Base-by-base conservation (phyloP, 2,797 vertebrate species). In the Cossypha heuglini region DNA sequence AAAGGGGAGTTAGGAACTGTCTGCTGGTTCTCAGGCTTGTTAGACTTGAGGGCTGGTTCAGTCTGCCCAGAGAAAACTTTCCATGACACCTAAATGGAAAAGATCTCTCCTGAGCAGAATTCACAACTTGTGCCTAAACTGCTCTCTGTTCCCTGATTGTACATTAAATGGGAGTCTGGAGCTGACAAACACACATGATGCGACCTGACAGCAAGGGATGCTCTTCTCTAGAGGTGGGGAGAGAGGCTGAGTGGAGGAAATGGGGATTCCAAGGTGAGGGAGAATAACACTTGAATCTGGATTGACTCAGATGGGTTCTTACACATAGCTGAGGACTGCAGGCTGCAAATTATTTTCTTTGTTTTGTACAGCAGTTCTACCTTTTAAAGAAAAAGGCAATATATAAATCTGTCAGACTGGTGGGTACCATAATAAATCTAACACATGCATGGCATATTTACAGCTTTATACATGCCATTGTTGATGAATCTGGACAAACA, bases 401-500 rank as follows among this genome's bases (percentile, higher is more conserved):
- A 4, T 43, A 35, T 89, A 55, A 90, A 95, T 94, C 82, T 76
- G 58, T 83, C 82, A 69, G 59, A 17, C 51, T 69, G 55, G 64
- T 83, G 37, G 66, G 69, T 78, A 42, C 61, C 16, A 5, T 63
- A 80, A 94, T 94, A 93, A 94, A 93, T 90, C 79, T 88, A 48
- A 69, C 24, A 45, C 4, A 1, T 1, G 16, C 0, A 0, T 68
- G 85, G 58, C 91, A 40, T 78, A 76, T 94, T 94, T 86, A 83
- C 58, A 42, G 52, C 69, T 86, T 86, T 94, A 37, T 79, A n/a
- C 0, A 0, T 59, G 73, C 79, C 10, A 8, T 37, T 88, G 76
- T 69, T 95, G 91, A 94, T 81, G 76, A 84, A 94, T 79, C 69
- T 95, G 87, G 93, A 94, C 89, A 95, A 93, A 71, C 40, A 83